Conservation (phyloP, 2,888 invertebrate genomes). For the Zaprionus obscuricornis region DNA sequence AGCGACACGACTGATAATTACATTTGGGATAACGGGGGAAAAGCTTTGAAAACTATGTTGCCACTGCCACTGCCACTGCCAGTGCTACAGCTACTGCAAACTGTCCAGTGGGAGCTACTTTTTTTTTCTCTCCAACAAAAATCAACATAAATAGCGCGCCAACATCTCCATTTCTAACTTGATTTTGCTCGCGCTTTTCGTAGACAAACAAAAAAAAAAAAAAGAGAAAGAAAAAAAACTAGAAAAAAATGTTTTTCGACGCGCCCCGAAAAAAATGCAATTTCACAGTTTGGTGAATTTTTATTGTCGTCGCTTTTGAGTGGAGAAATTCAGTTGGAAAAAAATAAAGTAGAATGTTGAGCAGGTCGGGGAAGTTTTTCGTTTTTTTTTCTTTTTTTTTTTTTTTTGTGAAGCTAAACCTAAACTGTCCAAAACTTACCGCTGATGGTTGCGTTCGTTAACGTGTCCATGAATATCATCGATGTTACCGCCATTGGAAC, state of each 20-base stretch:
- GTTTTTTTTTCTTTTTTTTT: not conserved
- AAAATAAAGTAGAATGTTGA: slow-evolving; percentile 3
- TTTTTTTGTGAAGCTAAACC: slow-evolving; percentile 18
- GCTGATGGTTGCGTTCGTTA: slow-evolving; percentile 78
- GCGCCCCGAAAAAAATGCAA: slow-evolving; percentile 79
- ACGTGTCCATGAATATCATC: slow-evolving; percentile 71
- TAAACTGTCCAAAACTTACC: slow-evolving; percentile 63
- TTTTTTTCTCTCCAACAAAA: slow-evolving; percentile 34
- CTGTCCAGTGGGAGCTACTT: slow-evolving; percentile 44
- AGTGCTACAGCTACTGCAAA: slow-evolving; percentile 19
- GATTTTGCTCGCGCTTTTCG: slow-evolving; percentile 55
- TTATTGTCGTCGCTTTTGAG: slow-evolving; percentile 78
- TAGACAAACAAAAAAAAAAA: slow-evolving; percentile 11
- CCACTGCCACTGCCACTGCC: slow-evolving; percentile 30
- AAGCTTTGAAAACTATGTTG: slow-evolving; percentile 41
- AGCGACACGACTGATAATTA: slow-evolving; percentile 62
- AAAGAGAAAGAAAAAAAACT: slow-evolving; percentile 13
- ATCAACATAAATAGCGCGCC: slow-evolving; percentile 76
- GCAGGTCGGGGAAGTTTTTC: slow-evolving; percentile 2
- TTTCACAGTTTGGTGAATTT: slow-evolving; percentile 79
- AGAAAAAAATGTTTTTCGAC: slow-evolving; percentile 43
- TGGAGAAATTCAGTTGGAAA: slow-evolving; percentile 35
- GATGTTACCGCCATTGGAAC: slow-evolving; percentile 49
- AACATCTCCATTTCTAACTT: slow-evolving; percentile 78
- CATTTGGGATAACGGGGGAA: slow-evolving; percentile 54